Evolutionary conservation across 2,888 invertebrate species (phyloP), one percentile per base, ranked within the genome.

Genomic region (Temnothorax rugatulus): DNA sequence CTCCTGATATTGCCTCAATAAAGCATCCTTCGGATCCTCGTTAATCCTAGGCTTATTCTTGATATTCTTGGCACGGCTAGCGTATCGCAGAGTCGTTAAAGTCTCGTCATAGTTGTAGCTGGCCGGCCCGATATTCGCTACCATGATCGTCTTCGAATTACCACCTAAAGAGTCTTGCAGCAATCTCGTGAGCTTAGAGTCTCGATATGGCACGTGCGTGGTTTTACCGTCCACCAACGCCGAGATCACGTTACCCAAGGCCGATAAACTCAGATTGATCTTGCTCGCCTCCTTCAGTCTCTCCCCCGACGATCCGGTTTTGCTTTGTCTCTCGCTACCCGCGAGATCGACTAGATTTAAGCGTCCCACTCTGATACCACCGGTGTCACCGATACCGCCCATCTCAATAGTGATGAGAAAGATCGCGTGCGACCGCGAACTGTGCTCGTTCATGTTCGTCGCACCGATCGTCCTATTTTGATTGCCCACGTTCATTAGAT

Each of bases 81-180:
- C 99, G 95, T 99, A 99, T 54, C 99, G 96, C 87, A 99, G 95
- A n/a, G 99, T 99, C 50, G 99, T 99, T 91, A 99, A 95, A 3
- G 99, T 99, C 95, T 99, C 99, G 93, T 99, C 99, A 95, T 98
- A 99, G 95, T 99, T 99, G 95, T 98, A 99, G 90, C 97, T 97
- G 29, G 99, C 99, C 41, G 99, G 99, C 0, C 99, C 99, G 93
- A 99, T 98, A 95, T 99, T 99, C 13, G 99, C 99, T 79, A 99
- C 98, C 99, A 99, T 99, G 81, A 99, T 98, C 1, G 99, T 99
- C 95, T 99, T 99, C 64, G 99, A 99, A 96, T 99, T 99, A 13
- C 99, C 99, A 82, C 99, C 99, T 66, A 99, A 96, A 0, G 99
- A 99, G 95, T 99, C 99, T 96, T 99, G 99, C 84, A 99, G 96